phyloP scores from a whole-genome alignment of 2,888 invertebrate species.

The Dynastes tityus region DNA sequence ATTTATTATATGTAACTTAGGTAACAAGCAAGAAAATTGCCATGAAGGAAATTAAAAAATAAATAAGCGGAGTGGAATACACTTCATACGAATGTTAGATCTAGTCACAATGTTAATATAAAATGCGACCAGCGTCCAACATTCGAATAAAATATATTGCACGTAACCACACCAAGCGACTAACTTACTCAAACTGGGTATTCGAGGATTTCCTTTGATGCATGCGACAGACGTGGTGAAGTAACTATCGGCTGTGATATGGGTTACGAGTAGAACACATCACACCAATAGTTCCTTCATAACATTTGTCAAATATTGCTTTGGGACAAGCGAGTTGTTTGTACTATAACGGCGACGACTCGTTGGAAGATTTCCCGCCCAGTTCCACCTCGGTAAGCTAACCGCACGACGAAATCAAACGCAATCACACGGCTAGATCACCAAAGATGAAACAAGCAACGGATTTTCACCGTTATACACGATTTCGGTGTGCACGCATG shows the following conservation, averaged over 20 bases:
- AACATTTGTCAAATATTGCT: conserved; percentile 55
- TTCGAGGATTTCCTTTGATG: conserved; percentile 13
- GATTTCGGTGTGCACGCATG: conserved; percentile 26
- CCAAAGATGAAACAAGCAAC: conserved; percentile 65
- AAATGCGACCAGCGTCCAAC: conserved; percentile 67
- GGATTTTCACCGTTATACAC: conserved; percentile 3
- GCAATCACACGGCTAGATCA: conserved; percentile 70
- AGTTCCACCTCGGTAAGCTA: conserved; percentile 63
- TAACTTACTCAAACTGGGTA: conserved; percentile 18
- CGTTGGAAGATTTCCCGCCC: conserved; percentile 32
- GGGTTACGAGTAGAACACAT: conserved; percentile 62
- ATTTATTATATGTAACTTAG: background rate
- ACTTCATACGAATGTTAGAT: conserved; percentile 70
- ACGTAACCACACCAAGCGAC: conserved; percentile 2
- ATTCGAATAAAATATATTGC: conserved; percentile 65
- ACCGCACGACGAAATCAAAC: conserved; percentile 62
- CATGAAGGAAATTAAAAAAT: background rate
- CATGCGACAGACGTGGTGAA: conserved; percentile 60
- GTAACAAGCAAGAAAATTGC: background rate
- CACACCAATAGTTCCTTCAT: conserved; percentile 68
- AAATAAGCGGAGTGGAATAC: conserved; percentile 55
- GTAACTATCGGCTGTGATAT: conserved; percentile 71
- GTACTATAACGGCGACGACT: background rate
- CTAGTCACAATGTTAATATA: conserved; percentile 66
- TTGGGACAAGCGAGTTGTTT: background rate